phyloP scores from a whole-genome alignment of 2,888 invertebrate genomes.

The Imbricaverruca yamaguchii region DNA sequence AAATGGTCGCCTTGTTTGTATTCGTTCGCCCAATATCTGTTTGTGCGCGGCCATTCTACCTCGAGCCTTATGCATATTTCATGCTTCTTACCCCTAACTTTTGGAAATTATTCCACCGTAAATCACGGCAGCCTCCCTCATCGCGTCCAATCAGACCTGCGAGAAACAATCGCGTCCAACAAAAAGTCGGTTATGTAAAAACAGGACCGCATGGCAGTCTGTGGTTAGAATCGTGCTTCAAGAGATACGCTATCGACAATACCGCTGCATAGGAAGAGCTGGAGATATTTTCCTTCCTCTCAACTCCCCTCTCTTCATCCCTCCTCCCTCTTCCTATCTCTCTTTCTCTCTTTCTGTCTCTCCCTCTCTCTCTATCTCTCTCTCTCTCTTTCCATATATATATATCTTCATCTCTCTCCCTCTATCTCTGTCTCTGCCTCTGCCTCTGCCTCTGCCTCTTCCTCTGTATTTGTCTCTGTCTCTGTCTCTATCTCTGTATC shows the following conservation, averaged over 20 bases:
- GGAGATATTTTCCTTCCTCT: neutral
- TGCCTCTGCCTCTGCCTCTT: no score
- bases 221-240: neutral
- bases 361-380: neutral
- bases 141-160: neutral
- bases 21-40: neutral
- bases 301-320: neutral
- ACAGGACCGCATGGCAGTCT: neutral
- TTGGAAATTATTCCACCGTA: constrained; percentile 6
- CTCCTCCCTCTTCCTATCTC: neutral
- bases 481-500: no score
- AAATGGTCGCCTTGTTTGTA: constrained; percentile 4
- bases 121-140: neutral
- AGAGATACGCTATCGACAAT: no score
- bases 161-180: neutral
- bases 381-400: no score
- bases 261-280: no score
- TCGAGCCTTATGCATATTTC: constrained; percentile 9
- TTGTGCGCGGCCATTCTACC: neutral
- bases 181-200: neutral
- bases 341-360: neutral
- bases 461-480: no score
- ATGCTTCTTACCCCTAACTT: neutral
- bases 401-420: no score
- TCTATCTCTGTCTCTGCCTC: no score